A percentile compares a stretch with the other conserved stretches of the same genome.
Evolutionary conservation across 2,797 vertebrate genomes (phyloP).

Genomic region (Limosa lapponica): DNA sequence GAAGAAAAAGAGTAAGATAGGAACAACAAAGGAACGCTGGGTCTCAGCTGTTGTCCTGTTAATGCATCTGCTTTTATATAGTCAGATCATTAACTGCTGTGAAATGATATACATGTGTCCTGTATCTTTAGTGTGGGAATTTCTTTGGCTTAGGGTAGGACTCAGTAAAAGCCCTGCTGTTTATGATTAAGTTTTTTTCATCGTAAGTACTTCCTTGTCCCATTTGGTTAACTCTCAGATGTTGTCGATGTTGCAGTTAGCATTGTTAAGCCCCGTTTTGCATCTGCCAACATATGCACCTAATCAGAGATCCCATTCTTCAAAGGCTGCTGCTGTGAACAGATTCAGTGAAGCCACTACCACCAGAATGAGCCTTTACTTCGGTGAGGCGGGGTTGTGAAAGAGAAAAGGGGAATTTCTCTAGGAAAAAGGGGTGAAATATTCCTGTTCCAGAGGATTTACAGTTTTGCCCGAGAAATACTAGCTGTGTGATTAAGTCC

Average conservation of each 20-base stretch:
- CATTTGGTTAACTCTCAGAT: conserved; percentile 54
- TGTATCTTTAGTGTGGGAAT: conserved; percentile 37
- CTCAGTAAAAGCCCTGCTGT: conserved; percentile 34
- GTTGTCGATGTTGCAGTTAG: conserved; percentile 49
- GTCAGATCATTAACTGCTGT: conserved; percentile 37
- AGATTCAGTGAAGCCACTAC: neutral
- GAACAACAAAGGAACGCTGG: conserved; percentile 18
- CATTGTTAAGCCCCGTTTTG: conserved; percentile 28
- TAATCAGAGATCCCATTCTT: conserved; percentile 49
- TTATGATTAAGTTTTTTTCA: conserved; percentile 44
- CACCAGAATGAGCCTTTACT: neutral
- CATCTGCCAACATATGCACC: conserved; percentile 32
- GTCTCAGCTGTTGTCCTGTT: conserved; percentile 34
- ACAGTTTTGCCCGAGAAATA: neutral
- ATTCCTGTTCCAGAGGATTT: neutral
- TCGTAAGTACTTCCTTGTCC: conserved; percentile 37
- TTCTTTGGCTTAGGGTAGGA: conserved; percentile 37
- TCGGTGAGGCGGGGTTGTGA: neutral
- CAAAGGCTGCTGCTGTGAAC: conserved; percentile 42
- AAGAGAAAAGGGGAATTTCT: neutral
- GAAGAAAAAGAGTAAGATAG: neutral
- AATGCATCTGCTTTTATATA: conserved; percentile 36
- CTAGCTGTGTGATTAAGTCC: neutral
- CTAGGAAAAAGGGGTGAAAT: neutral
- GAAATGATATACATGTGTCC: conserved; percentile 21